Base-by-base conservation (phyloP, 2,113 vertebrate species). In the Cochlearius cochlearius region DNA sequence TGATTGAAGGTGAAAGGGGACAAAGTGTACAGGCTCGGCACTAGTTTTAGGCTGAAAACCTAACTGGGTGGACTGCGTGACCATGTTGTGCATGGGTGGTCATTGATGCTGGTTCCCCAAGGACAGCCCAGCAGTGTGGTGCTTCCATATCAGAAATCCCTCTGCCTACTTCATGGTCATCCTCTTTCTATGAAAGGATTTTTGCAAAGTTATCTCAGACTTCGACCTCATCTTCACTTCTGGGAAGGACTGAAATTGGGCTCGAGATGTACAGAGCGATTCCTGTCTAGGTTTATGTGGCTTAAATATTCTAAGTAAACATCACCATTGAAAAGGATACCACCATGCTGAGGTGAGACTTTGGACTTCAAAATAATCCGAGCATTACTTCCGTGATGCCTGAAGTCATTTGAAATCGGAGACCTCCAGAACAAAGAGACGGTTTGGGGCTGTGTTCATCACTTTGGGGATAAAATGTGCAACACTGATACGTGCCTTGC, bases 371-470 rank as follows among this genome's bases (percentile, higher is more conserved):
- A 20, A 83, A 47, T 64, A 77, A 80, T 79, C 7, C 3, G 3
- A 53, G 2, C 5, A 13, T 77, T 80, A 64, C 6, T 69, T 74
- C 23, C 10, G 8, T 23, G 12, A 36, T 88, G 26, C 7, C 10
- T 34, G 26, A 19, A 69, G 22, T 59, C 0, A 0, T 71, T 50
- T 67, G 38, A 58, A 85, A 80, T 50, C 6, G 19, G 60, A 81
- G 26, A 81, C 2, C 2, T 60, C 9, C n/a, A 73, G 49, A 91
- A 77, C 1, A 59, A 92, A 86, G 15, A 69, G 7, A 47, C 7
- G 0, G 47, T 56, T 62, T 74, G 1, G 19, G 7, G 12, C 50
- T 2, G 0, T 58, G 66, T 69, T 83, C 43, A 60, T 5, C 18
- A 20, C 2, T 88, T 75, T 49, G 41, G 13, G 47, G 91, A 81